Evolutionary conservation across 2,888 invertebrate genomes (phyloP), one percentile per base, ranked within the genome.

Genomic region (Lasioglossum vierecki): DNA sequence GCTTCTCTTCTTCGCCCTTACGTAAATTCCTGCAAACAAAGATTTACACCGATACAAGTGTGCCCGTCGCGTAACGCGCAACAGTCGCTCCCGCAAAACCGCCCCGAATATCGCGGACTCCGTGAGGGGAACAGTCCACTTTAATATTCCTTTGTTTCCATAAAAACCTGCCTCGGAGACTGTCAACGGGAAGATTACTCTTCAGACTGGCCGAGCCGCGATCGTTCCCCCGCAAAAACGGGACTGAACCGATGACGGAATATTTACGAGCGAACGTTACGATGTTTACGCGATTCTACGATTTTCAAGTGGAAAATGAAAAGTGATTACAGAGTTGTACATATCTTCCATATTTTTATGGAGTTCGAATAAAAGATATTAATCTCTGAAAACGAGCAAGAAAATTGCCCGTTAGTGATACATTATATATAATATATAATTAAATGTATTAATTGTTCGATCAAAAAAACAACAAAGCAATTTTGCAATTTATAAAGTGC

Each of bases 1-100:
- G 90, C 88, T 91, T 91, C 91, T 53, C 26, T 63, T 8, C 89
- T 89, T 86, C 88, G 90, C 87, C 90, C 91, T 93, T 93, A 93
- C 93, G 92, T 93, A 92, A 93, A 93, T 92, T 92, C 90, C 89
- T 79, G 90, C 92, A 91, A 93, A 93, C 92, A 92, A 93, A 93
- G 93, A 93, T 93, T 93, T 93, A 93, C 92, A 89, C 90, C 89
- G 91, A 93, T 92, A 89, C 86, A 86, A 85, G 75, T 15, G 81
- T 70, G 84, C n/a, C 63, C 18, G 49, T 63, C 35, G 86, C 78
- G 63, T 79, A 79, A 82, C 73, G 78, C 85, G 68, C 68, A 63
- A 63, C 15, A 76, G 4, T 76, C 76, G 44, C 22, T 44, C 53
- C 39, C 68, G n/a, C 30, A n/a, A 30, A 30, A 30, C 53, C 53